phyloP scores from a whole-genome alignment of 2,113 vertebrate species.

The Hyperoodon ampullatus region DNA sequence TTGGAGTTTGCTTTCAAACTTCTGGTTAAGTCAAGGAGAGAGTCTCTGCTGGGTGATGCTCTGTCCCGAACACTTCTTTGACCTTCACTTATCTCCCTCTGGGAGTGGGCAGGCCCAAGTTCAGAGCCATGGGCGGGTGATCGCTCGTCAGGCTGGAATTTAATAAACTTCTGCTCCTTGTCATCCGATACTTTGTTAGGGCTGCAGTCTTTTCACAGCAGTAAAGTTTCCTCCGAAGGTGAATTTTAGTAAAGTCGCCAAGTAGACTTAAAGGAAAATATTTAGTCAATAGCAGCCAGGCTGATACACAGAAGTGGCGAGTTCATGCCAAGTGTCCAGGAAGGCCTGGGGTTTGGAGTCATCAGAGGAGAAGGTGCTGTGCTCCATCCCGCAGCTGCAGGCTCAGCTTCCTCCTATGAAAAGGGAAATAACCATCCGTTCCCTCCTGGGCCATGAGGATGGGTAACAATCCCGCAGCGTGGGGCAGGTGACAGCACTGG shows the following conservation, averaged over 20 bases:
- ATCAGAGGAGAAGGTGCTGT: not conserved
- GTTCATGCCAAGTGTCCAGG: rapidly evolving
- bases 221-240: not conserved
- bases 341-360: not conserved
- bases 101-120: not conserved
- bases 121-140: not conserved
- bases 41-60: not conserved
- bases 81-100: not conserved
- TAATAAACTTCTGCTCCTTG: not conserved
- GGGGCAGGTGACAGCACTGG: not conserved
- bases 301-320: not conserved
- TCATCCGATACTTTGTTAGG: not conserved
- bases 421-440: not conserved
- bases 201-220: too few relatives aligned
- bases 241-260: not conserved
- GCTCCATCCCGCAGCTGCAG: not conserved
- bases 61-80: rapidly evolving
- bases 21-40: not conserved
- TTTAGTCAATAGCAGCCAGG: not conserved
- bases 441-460: not conserved
- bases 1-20: not conserved
- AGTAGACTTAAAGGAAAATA: not conserved
- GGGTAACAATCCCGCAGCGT: not conserved
- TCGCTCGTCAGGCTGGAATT: rapidly evolving
- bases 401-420: not conserved